A percentile compares a stretch with the other conserved stretches of the same genome.
phyloP scores from a whole-genome alignment of 2,888 invertebrate species.

The Drosophila planitibia region DNA sequence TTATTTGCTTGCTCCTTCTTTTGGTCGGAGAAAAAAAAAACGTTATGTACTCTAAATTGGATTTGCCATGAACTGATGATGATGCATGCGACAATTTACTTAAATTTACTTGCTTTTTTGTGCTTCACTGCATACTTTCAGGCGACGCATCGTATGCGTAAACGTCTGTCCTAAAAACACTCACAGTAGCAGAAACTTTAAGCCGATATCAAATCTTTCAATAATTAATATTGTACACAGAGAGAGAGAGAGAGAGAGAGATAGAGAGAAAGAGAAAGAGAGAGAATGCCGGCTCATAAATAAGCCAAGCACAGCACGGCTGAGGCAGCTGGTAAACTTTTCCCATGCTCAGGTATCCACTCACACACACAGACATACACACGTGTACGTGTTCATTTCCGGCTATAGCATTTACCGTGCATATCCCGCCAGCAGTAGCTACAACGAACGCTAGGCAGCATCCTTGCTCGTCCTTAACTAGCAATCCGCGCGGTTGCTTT shows the following conservation, averaged over 20 bases:
- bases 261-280: slow-evolving; percentile 2
- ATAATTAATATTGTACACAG: slow-evolving; percentile 71
- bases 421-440: slow-evolving; percentile 63
- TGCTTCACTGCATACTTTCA: slow-evolving; percentile 29
- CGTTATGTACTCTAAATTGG: slow-evolving; percentile 58
- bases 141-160: slow-evolving; percentile 15
- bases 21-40: not conserved
- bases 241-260: not conserved
- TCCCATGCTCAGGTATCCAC: slow-evolving; percentile 38
- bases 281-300: slow-evolving; percentile 46
- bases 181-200: slow-evolving; percentile 61
- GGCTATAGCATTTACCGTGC: slow-evolving; percentile 77
- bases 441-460: slow-evolving; percentile 45
- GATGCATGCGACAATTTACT: slow-evolving; percentile 77
- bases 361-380: slow-evolving; percentile 37
- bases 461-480: slow-evolving; percentile 34
- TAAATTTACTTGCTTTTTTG: slow-evolving; percentile 39
- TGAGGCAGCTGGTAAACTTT: slow-evolving; percentile 60
- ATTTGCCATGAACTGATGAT: slow-evolving; percentile 63
- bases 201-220: slow-evolving; percentile 78
- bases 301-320: slow-evolving; percentile 38
- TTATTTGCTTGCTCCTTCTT: slow-evolving; percentile 16
- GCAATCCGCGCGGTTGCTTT: slow-evolving; percentile 12
- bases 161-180: slow-evolving; percentile 33
- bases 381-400: slow-evolving; percentile 77